Evolutionary conservation across 2,113 vertebrate genomes (phyloP).

Genomic region (Hyaena hyaena): DNA sequence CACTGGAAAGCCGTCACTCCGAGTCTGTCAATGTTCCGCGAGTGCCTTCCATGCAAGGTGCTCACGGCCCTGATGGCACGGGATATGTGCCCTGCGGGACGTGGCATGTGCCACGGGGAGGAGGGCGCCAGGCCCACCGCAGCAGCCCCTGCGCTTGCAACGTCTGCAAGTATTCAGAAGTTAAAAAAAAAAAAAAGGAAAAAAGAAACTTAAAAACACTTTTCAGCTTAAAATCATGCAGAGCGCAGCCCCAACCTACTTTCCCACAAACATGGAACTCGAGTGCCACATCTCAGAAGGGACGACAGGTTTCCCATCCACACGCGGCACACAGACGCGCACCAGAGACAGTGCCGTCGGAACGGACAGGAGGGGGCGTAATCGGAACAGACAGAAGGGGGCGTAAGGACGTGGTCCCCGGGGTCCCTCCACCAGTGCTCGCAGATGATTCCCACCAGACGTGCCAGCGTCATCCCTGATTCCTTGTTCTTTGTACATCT

Average conservation of each 20-base stretch:
- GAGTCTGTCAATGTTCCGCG: background rate
- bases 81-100: fast-evolving
- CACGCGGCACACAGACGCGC: too few relatives aligned
- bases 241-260: background rate
- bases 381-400: background rate
- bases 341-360: fast-evolving
- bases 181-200: background rate
- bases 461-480: fast-evolving
- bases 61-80: fast-evolving
- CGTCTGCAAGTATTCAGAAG: background rate
- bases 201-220: background rate
- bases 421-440: background rate
- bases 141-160: background rate
- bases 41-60: background rate
- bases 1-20: background rate
- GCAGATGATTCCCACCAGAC: fast-evolving
- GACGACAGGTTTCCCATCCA: background rate
- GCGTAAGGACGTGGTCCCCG: fast-evolving
- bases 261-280: background rate
- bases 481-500: background rate
- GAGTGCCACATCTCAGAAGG: background rate
- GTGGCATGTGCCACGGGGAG: fast-evolving
- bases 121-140: background rate
- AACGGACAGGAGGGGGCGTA: background rate
- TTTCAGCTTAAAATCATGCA: background rate